Base-by-base conservation (phyloP, 2,797 vertebrate genomes). In the Ctenochaetus hawaiiensis region DNA sequence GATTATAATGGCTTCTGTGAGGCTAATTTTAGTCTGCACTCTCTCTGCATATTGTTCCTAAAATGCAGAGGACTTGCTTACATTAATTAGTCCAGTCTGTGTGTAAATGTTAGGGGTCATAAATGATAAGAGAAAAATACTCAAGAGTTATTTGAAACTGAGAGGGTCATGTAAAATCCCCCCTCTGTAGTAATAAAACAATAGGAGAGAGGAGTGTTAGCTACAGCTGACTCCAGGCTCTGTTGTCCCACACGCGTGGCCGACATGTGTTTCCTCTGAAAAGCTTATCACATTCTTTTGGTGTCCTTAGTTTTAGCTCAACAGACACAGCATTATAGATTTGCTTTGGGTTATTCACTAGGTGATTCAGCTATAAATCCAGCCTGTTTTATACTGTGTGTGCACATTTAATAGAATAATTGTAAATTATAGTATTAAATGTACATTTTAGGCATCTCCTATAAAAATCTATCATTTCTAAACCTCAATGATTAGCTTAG, bases 71-170 rank as follows among this genome's bases (percentile, higher is more conserved):
- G 52, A 44, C 30, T 59, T 64, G 18, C 53, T 54, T 64, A 20
- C 18, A 44, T 60, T 61, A 64, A 75, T 72, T 62, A 43, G 22
- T 26, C 49, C 51, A 37, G 9, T 51, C 47, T 61, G 26, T 34
- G 20, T 66, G 54, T 61, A 75, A 72, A 73, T 71, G 66, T 64
- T 57, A 72, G 44, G 79, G 52, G 30, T 65, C 72, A 61, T 72
- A 47, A 43, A 67, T 39, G 20, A 59, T 39, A 26, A 67, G n/a
- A 66, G 45, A 62, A 68, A 69, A 56, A 8, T 45, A 16, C 18
- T 57, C 20, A 6, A 9, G 51, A 62, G 47, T 49, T 44, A 58
- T 37, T 67, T 70, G 37, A 78, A 49, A 64, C 41, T 49, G 39
- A 75, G 67, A 77, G 48, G 67, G 45, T 62, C 49, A 23, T 4